Evolutionary conservation across 2,113 vertebrate species (phyloP).

Genomic region (Archocentrus centrarchus): DNA sequence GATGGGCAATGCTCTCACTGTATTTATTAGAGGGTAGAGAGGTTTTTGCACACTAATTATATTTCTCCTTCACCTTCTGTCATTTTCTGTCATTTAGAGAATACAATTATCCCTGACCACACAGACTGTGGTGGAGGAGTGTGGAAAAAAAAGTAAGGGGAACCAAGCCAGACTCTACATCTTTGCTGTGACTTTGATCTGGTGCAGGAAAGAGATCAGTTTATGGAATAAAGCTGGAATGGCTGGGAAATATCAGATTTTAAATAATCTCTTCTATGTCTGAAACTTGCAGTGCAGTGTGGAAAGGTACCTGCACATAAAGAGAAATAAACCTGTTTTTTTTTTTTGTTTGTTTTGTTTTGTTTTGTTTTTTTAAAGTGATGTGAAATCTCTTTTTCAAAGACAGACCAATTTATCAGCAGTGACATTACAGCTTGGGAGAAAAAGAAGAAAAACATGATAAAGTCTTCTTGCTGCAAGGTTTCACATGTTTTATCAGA

Average conservation of each 20-base stretch:
- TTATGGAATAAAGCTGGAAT: not conserved
- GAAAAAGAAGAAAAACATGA: not conserved
- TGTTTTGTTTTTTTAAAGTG: not conserved
- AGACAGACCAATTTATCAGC: not conserved
- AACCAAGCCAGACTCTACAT: not conserved
- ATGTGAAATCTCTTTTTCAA: not conserved
- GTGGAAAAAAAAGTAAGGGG: too few relatives aligned
- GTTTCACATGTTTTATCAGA: too few relatives aligned
- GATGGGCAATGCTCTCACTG: not conserved
- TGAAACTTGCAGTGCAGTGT: not conserved
- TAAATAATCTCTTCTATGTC: not conserved
- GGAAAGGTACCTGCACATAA: not conserved
- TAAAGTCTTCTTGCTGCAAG: too few relatives aligned
- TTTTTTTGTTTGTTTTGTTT: too few relatives aligned
- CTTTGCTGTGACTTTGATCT: not conserved
- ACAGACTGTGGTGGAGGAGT: not conserved
- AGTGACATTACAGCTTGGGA: not conserved
- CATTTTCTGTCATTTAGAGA: conserved; percentile 3
- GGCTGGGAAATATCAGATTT: not conserved
- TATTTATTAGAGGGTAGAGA: not conserved
- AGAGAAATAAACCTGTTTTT: not conserved
- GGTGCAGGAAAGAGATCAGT: not conserved
- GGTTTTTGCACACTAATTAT: conserved; percentile 13
- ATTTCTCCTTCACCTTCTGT: conserved; percentile 3
- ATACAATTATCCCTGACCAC: not conserved